Conservation (phyloP, 1,140 invertebrate species). For the Zaprionus africanus region DNA sequence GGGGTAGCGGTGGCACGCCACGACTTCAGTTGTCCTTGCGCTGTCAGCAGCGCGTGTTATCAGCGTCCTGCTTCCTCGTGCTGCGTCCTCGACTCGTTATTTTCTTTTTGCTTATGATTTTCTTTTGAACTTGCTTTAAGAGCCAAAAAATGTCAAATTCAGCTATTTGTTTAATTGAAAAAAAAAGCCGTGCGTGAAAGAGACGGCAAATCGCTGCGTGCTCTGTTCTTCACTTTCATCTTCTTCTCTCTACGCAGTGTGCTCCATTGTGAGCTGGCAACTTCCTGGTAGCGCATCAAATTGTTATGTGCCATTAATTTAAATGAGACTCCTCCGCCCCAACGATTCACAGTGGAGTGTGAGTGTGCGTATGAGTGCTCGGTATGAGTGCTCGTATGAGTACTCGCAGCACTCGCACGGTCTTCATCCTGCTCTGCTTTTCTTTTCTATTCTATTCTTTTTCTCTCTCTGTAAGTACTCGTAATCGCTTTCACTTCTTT, state of each 20-base stretch:
- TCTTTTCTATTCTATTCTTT: neutral
- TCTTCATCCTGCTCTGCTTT: neutral
- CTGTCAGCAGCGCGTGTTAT: neutral
- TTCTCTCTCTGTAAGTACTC: conserved; percentile 12
- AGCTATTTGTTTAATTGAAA: conserved; percentile 83
- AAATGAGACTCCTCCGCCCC: conserved; percentile 57
- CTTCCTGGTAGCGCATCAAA: conserved; percentile 52
- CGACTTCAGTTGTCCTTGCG: conserved; percentile 35
- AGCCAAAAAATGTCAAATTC: conserved; percentile 75
- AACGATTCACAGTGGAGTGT: conserved; percentile 18
- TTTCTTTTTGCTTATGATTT: conserved; percentile 68
- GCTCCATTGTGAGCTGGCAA: neutral
- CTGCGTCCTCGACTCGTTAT: conserved; percentile 57
- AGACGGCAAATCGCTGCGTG: conserved; percentile 9
- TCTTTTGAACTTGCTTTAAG: conserved; percentile 63
- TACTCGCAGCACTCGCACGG: neutral
- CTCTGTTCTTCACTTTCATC: neutral
- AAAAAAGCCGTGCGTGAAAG: conserved; percentile 7
- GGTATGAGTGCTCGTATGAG: neutral
- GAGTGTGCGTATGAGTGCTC: neutral
- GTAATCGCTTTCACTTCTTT: conserved; percentile 18
- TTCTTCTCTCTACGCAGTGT: neutral
- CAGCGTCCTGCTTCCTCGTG: conserved; percentile 33
- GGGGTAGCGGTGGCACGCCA: neutral
- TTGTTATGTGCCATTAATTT: conserved; percentile 77